Percentiles rank a stretch among this genome's conserved stretches.
Evolutionary conservation across 2,888 invertebrate genomes (phyloP).

Genomic region (Synergus umbraculus): DNA sequence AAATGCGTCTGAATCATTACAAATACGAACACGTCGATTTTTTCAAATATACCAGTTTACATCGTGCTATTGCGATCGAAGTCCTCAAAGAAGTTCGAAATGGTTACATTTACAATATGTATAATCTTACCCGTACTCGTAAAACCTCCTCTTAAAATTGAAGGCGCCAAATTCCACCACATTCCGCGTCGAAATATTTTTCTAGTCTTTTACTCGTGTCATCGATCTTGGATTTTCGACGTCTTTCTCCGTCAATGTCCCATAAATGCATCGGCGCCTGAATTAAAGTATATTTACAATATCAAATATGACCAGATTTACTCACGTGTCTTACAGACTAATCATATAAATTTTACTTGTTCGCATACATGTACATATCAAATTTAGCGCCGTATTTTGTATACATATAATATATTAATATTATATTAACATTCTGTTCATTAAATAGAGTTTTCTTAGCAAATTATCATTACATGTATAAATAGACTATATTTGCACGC

Average conservation of each 20-base stretch:
- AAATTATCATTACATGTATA: conserved; percentile 67
- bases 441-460: conserved; percentile 72
- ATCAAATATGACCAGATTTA: conserved; percentile 72
- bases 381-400: conserved; percentile 67
- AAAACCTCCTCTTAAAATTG: conserved; percentile 2
- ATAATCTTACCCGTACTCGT: conserved; percentile 49
- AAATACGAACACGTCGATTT: conserved; percentile 10
- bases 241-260: not conserved
- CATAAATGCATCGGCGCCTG: conserved; percentile 24
- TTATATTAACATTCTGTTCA: conserved; percentile 69
- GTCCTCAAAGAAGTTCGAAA: conserved; percentile 44
- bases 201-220: conserved; percentile 23
- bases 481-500: conserved; percentile 70
- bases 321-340: conserved; percentile 71
- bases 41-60: conserved; percentile 18
- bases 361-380: conserved; percentile 59
- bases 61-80: conserved; percentile 44
- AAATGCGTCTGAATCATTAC: conserved; percentile 65
- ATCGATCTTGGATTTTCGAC: not conserved
- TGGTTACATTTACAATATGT: conserved; percentile 63
- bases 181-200: conserved; percentile 20
- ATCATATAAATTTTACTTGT: conserved; percentile 65
- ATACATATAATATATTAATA: conserved; percentile 60
- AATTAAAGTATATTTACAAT: conserved; percentile 59
- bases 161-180: conserved; percentile 14